Conservation (phyloP, 2,113 vertebrate species). For the Megaceryle maxima region DNA sequence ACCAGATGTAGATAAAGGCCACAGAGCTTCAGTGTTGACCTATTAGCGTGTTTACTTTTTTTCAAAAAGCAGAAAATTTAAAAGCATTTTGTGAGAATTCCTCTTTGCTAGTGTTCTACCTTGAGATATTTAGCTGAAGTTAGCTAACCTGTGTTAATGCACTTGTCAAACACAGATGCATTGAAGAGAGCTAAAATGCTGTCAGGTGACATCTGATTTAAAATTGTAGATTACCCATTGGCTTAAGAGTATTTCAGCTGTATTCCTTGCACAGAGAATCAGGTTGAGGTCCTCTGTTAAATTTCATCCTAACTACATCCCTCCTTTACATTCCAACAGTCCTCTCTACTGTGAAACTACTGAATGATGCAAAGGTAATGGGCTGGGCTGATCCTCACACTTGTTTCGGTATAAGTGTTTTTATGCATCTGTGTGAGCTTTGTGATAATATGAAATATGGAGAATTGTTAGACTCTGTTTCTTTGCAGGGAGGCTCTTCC, state of each 20-base stretch:
- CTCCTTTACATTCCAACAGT: not conserved
- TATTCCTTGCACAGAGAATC: fast-evolving
- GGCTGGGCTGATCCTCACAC: not conserved
- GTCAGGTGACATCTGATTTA: not conserved
- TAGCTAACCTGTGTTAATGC: not conserved
- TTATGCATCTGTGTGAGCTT: not conserved
- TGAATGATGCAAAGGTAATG: fast-evolving
- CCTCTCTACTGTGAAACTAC: not conserved
- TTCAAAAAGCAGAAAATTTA: not conserved
- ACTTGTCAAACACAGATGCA: not conserved
- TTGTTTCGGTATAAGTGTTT: not conserved
- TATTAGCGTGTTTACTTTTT: not conserved
- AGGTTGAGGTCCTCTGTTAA: not conserved
- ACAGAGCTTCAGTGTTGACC: not conserved
- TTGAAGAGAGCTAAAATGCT: not conserved
- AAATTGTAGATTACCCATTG: not conserved
- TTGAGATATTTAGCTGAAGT: not conserved
- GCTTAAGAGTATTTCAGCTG: not conserved
- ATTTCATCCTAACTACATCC: not conserved
- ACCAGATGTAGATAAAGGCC: not conserved
- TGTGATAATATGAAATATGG: not conserved
- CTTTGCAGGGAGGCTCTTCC: not conserved
- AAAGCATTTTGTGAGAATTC: not conserved
- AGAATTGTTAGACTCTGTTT: not conserved
- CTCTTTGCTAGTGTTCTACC: not conserved